Conservation (phyloP, 2,888 invertebrate species). For the Magallana nippona region DNA sequence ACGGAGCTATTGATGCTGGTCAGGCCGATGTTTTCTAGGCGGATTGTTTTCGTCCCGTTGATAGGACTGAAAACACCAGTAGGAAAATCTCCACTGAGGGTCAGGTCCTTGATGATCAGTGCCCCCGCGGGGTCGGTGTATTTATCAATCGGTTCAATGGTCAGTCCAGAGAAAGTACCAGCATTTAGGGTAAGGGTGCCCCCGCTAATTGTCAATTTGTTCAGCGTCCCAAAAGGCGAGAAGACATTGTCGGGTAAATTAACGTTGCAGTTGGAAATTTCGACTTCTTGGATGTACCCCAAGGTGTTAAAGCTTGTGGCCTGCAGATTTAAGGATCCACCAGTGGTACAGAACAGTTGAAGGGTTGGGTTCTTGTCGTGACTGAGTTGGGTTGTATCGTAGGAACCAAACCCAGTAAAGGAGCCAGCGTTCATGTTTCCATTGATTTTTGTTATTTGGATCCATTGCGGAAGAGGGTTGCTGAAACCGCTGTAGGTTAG, state of each 20-base stretch:
- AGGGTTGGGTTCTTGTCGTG: slow-evolving; percentile 56
- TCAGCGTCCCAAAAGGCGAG: slow-evolving; percentile 47
- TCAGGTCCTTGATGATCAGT: slow-evolving; percentile 34
- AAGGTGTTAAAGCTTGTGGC: slow-evolving; percentile 47
- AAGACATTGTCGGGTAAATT: slow-evolving; percentile 50
- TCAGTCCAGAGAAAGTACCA: slow-evolving; percentile 47
- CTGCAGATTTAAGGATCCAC: slow-evolving; percentile 42
- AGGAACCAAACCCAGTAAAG: slow-evolving; percentile 51
- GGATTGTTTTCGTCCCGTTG: slow-evolving; percentile 24
- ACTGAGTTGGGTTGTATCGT: slow-evolving; percentile 49
- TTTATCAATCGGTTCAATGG: slow-evolving; percentile 45
- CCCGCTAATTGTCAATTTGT: slow-evolving; percentile 55
- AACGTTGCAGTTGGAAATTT: slow-evolving; percentile 55
- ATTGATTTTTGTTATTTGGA: slow-evolving; percentile 52
- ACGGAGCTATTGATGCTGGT: slow-evolving; percentile 10
- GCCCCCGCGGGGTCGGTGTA: slow-evolving; percentile 44
- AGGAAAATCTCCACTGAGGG: slow-evolving; percentile 34
- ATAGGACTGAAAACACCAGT: slow-evolving; percentile 24
- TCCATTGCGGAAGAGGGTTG: slow-evolving; percentile 54
- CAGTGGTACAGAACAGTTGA: slow-evolving; percentile 54
- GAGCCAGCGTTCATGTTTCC: slow-evolving; percentile 45
- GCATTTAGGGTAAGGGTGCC: slow-evolving; percentile 55
- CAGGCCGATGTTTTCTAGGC: slow-evolving; percentile 44
- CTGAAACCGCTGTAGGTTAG: slow-evolving; percentile 51
- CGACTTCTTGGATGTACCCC: slow-evolving; percentile 52